Conservation (phyloP, 2,113 vertebrate species). For the Rhodinocichla rosea region DNA sequence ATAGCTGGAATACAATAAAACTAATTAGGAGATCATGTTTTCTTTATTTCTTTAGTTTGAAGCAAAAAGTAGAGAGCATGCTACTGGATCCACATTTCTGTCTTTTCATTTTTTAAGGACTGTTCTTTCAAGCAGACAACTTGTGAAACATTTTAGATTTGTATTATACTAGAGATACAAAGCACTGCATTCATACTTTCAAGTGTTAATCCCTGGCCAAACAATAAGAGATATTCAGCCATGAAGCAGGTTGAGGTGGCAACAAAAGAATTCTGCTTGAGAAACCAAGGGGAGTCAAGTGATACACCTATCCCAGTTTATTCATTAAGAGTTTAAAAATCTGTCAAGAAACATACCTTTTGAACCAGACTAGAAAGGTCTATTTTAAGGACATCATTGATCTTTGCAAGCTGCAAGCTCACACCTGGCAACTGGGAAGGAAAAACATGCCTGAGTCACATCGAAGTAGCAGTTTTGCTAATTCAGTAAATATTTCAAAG, state of each 20-base stretch:
- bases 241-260: not conserved
- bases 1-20: not conserved
- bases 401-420: constrained; percentile 71
- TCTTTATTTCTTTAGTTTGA: not conserved
- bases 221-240: not conserved
- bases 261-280: not conserved
- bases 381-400: constrained; percentile 80
- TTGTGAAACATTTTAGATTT: not conserved
- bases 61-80: not conserved
- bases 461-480: not conserved
- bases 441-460: not conserved
- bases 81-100: not conserved
- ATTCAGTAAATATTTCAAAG: not conserved
- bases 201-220: not conserved
- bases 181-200: not conserved
- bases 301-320: not conserved
- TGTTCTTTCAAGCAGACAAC: not conserved
- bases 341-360: constrained; percentile 72
- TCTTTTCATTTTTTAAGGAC: not conserved
- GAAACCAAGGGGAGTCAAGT: not conserved
- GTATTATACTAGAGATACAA: not conserved
- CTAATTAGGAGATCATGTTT: not conserved
- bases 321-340: not conserved
- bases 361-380: constrained; percentile 82
- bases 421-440: constrained; percentile 80